Evolutionary conservation across 1,140 invertebrate genomes (phyloP), one percentile per base, ranked within the genome.

Genomic region (Pissodes strobi): DNA sequence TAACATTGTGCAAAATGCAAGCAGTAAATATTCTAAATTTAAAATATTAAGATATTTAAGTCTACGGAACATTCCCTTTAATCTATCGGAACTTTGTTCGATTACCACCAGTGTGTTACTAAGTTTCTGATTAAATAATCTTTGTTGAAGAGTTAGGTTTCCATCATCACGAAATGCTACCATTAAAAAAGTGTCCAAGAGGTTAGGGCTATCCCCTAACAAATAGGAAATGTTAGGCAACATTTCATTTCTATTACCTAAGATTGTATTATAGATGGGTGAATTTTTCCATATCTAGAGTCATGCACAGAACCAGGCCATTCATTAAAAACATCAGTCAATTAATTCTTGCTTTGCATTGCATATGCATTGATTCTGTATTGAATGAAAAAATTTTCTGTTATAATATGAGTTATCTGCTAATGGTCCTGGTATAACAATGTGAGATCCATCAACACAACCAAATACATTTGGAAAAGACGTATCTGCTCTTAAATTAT

Each of bases 341-440:
- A 69, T 68, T 10, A 82, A 74, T 51, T 34, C 49, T 1, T 77
- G 55, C n/a, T 76, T 46, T 4, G 72, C 66, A 74, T 79, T 68
- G 62, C 75, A 76, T 9, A 80, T 67, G 22, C 64, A 69, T 74
- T 81, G 77, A 0, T 79, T 72, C 69, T 81, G 79, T 2, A 79
- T 64, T 5, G 77, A 79, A 67, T 77, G 79, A 38, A 69, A 78
- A 0, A 70, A 70, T 68, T 82, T 79, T 34, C 75, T 48, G 53
- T 81, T 82, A 22, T 75, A 66, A 61, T 73, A 82, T 22, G 72
- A 57, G 37, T 57, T 43, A 57, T 41, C 53, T 6, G 8, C n/a
- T 39, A 19, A 13, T 10, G 53, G 53, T 25, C 9, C 53, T 5
- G 53, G 37, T 18, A 57, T 43, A 19, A 23, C 0, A 10, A 57